phyloP scores from a whole-genome alignment of 1,140 invertebrate genomes.

The Uloborus diversus region DNA sequence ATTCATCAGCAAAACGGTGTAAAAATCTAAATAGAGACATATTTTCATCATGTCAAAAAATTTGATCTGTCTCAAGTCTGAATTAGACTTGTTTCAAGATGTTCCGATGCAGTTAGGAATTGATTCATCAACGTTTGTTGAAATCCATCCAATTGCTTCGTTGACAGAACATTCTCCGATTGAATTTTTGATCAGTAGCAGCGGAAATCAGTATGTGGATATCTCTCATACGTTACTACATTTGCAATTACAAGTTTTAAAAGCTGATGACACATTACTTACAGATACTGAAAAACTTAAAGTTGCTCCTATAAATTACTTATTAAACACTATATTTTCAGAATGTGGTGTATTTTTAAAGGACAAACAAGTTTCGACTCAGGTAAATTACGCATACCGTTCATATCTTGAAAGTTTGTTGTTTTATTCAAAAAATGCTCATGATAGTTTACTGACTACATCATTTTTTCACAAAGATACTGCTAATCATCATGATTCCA shows the following conservation, averaged over 20 bases:
- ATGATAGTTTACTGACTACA: background rate
- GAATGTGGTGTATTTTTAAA: slow-evolving; percentile 22
- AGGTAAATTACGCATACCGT: slow-evolving; percentile 9
- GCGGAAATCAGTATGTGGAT: slow-evolving; percentile 13
- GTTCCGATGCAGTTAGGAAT: background rate
- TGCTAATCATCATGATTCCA: background rate
- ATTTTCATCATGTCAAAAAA: background rate
- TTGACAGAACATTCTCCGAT: background rate
- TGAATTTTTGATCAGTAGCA: slow-evolving; percentile 23
- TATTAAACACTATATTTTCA: slow-evolving; percentile 24
- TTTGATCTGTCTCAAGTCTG: background rate
- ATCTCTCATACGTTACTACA: slow-evolving; percentile 15
- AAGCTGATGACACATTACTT: no score
- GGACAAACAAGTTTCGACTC: background rate
- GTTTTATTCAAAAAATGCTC: background rate
- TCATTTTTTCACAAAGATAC: background rate
- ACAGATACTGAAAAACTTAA: background rate
- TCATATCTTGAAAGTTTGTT: background rate
- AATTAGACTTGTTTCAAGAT: background rate
- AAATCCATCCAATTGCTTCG: slow-evolving; percentile 11
- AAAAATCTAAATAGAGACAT: no score
- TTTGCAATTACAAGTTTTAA: no score
- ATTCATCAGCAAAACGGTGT: background rate
- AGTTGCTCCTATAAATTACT: slow-evolving; percentile 19
- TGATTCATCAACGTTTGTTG: background rate